phyloP scores from a whole-genome alignment of 2,797 vertebrate genomes.

The Calcarius lapponicus region DNA sequence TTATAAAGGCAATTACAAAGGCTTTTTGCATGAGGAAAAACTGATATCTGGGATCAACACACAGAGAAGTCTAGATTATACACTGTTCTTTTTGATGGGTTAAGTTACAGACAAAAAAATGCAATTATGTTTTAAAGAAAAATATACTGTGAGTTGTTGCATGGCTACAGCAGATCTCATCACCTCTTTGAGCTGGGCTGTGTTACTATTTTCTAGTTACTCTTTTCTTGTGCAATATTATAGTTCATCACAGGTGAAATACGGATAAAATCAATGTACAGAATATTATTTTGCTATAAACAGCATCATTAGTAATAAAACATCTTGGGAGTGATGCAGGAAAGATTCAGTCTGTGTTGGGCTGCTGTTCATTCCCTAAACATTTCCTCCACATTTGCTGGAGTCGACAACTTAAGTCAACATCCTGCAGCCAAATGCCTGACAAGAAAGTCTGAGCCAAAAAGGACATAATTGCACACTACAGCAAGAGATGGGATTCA shows the following conservation, averaged over 20 bases:
- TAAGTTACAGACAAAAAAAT: conserved; percentile 47
- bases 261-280: conserved; percentile 68
- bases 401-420: conserved; percentile 46
- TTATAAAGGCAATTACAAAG: conserved; percentile 35
- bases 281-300: conserved; percentile 55
- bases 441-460: conserved; percentile 29
- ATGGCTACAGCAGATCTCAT: conserved; percentile 23
- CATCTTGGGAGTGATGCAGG: conserved; percentile 7
- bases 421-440: neutral
- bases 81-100: conserved; percentile 5
- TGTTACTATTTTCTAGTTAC: conserved; percentile 49
- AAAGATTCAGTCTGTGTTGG: neutral
- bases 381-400: conserved; percentile 25
- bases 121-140: conserved; percentile 18
- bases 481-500: neutral
- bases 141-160: conserved; percentile 22
- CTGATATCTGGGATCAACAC: conserved; percentile 51
- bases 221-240: conserved; percentile 54
- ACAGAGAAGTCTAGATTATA: conserved; percentile 26
- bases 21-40: conserved; percentile 56
- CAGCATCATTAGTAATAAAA: conserved; percentile 58
- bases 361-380: conserved; percentile 35
- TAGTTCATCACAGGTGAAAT: conserved; percentile 39
- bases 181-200: neutral
- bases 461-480: neutral